Evolutionary conservation across 2,797 vertebrate genomes (phyloP), one percentile per base, ranked within the genome.

Genomic region (Leuciscus waleckii): DNA sequence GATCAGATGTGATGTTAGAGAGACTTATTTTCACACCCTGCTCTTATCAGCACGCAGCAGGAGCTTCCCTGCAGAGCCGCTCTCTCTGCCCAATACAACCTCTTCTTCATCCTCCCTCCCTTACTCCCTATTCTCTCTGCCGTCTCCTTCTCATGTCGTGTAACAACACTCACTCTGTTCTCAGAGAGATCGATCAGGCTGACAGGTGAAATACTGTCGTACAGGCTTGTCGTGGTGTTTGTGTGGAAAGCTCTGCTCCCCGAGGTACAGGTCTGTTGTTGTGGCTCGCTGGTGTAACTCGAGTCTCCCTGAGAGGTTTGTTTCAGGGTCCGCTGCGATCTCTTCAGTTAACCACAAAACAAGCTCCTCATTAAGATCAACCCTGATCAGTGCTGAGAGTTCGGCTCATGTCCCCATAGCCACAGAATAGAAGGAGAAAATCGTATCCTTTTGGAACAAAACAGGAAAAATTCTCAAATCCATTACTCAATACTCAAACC

Each of bases 1-100:
- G 89, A 93, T 93, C 89, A 89, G 63, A 58, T 88, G 89, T 77
- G 88, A 84, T 87, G 87, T 88, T 85, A 89, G 91, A 93, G 90
- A 89, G 90, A 87, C 89, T 93, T 91, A 90, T 91, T 87, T 89
- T 89, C 89, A 90, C 63, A 84, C 83, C 54, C 93, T 90, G 93
- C 88, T 89, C 94, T 96, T 96, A 96, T 95, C 95, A 95, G 93
- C 89, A 91, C 90, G 56, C 83, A 93, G 87, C 95, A 95, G 94
- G 90, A 75, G 58, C 87, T 88, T 93, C 95, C 95, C 94, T 32
- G 90, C 92, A 92, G 94, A 94, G 92, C 56, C 87, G 51, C 91
- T 90, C 91, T 88, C 90, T 93, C 90, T 90, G 87, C 87, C 87
- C 89, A 91, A 90, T 67, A 89, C 77, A 81, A 43, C 88, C 85